Conservation (phyloP, 2,113 vertebrate genomes). For the Murina feae region DNA sequence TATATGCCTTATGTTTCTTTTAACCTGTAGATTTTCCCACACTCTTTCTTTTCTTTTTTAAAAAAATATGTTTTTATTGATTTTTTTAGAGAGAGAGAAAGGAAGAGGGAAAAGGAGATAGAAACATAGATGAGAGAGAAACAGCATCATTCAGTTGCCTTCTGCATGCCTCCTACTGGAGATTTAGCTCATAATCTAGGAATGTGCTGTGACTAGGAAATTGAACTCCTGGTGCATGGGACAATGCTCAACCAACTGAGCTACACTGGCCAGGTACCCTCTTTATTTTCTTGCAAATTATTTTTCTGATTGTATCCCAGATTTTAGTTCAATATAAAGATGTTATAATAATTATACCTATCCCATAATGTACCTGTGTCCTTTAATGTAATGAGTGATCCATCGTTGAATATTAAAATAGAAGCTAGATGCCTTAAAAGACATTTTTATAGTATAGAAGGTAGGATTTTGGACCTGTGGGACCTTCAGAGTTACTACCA, state of each 20-base stretch:
- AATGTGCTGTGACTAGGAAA: too few species aligned
- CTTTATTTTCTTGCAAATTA: not conserved
- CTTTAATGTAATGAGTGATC: not conserved
- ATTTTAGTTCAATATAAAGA: not conserved
- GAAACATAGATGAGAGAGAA: too few species aligned
- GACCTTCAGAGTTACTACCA: not conserved
- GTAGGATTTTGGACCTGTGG: not conserved
- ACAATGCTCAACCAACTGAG: too few species aligned
- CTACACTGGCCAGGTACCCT: too few species aligned
- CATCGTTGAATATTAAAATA: not conserved
- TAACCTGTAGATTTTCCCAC: not conserved
- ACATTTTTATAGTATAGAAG: not conserved
- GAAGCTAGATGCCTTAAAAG: conserved; percentile 1
- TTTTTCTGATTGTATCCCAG: not conserved
- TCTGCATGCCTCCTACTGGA: too few species aligned
- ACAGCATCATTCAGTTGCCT: too few species aligned
- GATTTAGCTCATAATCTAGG: too few species aligned
- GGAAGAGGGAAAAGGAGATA: too few species aligned
- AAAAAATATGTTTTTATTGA: too few species aligned
- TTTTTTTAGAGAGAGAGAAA: too few species aligned
- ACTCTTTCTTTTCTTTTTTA: not conserved
- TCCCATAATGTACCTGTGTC: not conserved
- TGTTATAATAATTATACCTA: not conserved
- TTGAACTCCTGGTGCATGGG: too few species aligned
- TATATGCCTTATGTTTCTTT: not conserved